Evolutionary conservation across 2,888 invertebrate species (phyloP), one percentile per base, ranked within the genome.

Genomic region (Tinea pellionella): DNA sequence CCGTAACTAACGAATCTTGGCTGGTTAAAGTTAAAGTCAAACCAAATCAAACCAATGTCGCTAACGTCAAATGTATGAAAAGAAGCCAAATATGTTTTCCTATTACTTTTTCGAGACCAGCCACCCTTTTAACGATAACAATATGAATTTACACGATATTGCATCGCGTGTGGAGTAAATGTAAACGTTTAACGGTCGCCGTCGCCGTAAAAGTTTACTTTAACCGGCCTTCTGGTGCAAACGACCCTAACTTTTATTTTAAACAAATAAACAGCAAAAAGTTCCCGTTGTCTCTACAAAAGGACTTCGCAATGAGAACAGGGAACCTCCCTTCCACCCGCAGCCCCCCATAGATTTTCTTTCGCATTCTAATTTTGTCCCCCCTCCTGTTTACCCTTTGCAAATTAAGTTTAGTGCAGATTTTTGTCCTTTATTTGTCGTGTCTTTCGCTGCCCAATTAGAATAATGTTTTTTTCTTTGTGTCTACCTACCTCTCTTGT

Each of bases 361-460:
- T 37, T 37, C n/a, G 9, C 37, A 37, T 37, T 37, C 37, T 37
- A 37, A 37, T 37, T 37, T 37, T n/a, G 11, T 37, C 9, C 37
- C 37, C 37, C 37, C 37, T 37, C 15, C 47, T 47, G 47, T 47
- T 47, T 47, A 47, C 47, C 47, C 15, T 47, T 47, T 47, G 15
- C 47, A 47, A 47, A 47, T 47, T 47, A 47, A 47, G 47, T 47
- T 47, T 47, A 16, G 47, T 37, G 37, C 37, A 37, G 37, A 37
- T 37, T 37, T 47, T 47, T 47, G 16, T 47, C 13, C 47, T 16
- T 47, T 47, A n/a, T 47, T 47, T 47, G 47, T n/a, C 13, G 9
- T 47, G 13, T 47, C 47, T 47, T 47, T 47, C 47, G 15, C 47
- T 16, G 13, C 47, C 47, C 47, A 47, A 47, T 47, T 47, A 47